Evolutionary conservation across 64 coral and sea anemone species (phyloP).

Genomic region (Stichodactyla helianthus): DNA sequence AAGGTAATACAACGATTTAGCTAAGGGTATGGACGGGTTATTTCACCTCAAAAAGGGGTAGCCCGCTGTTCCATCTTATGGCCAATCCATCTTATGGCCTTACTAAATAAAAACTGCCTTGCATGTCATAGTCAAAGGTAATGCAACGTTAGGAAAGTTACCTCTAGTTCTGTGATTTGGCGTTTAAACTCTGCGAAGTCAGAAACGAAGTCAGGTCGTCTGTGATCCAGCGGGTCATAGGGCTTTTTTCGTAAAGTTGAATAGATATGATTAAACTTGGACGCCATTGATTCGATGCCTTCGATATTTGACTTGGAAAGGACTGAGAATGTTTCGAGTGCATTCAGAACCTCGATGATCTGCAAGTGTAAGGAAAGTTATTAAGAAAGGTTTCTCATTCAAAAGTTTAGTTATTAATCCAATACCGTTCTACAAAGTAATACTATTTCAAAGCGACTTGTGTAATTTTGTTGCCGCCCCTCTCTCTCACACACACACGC

Average conservation of each 20-base stretch:
- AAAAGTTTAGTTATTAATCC: no score
- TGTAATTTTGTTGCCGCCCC: no score
- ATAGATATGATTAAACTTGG: conserved; percentile 78
- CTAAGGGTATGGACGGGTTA: no score
- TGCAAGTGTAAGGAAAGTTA: conserved; percentile 25
- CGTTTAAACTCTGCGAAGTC: conserved; percentile 77
- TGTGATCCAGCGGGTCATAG: conserved; percentile 82
- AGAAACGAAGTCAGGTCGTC: conserved; percentile 64
- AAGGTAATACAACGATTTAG: no score
- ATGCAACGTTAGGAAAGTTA: not conserved
- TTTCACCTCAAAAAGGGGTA: no score
- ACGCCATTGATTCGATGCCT: conserved; percentile 77
- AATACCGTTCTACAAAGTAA: no score
- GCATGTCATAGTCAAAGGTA: not conserved
- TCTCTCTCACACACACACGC: no score
- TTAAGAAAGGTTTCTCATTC: not conserved
- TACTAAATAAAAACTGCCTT: no score
- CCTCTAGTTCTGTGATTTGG: conserved; percentile 68
- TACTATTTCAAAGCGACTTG: no score
- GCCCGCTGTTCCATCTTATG: not conserved
- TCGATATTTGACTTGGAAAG: conserved; percentile 90
- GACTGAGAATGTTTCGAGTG: conserved; percentile 85
- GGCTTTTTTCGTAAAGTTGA: conserved; percentile 77
- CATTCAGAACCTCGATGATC: conserved; percentile 84
- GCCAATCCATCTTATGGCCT: no score